Evolutionary conservation across 2,888 invertebrate genomes (phyloP).

Genomic region (Harpalus rufipes): DNA sequence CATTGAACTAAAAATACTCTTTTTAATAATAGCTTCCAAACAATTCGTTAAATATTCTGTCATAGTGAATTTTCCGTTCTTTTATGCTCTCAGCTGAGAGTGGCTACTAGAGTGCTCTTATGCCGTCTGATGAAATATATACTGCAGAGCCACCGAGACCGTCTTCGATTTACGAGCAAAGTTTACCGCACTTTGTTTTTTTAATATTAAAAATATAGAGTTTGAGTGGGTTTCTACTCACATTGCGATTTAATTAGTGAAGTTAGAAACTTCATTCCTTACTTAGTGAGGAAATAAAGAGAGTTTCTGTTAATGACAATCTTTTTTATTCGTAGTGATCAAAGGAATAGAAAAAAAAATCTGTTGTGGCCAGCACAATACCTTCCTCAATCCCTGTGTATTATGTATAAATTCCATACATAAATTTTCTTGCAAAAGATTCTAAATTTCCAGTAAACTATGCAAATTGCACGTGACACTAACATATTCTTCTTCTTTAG

Average conservation of each 20-base stretch:
- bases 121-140: conserved; percentile 1
- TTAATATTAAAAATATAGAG: not conserved
- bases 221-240: not conserved
- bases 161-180: not conserved
- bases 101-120: conserved; percentile 13
- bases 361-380: no score
- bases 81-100: conserved; percentile 12
- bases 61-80: conserved; percentile 5
- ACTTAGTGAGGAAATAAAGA: no score
- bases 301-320: no score
- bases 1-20: conserved; percentile 47
- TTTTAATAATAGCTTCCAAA: conserved; percentile 35
- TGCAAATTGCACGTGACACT: no score
- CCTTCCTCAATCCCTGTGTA: no score
- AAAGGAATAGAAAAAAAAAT: no score
- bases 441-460: no score
- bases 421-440: no score
- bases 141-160: not conserved
- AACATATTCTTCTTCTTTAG: no score
- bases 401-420: no score
- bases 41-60: conserved; percentile 39
- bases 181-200: not conserved
- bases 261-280: not conserved
- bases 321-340: no score
- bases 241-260: not conserved